Base-by-base conservation (phyloP, 2,797 vertebrate genomes). In the Anas bahamensis region DNA sequence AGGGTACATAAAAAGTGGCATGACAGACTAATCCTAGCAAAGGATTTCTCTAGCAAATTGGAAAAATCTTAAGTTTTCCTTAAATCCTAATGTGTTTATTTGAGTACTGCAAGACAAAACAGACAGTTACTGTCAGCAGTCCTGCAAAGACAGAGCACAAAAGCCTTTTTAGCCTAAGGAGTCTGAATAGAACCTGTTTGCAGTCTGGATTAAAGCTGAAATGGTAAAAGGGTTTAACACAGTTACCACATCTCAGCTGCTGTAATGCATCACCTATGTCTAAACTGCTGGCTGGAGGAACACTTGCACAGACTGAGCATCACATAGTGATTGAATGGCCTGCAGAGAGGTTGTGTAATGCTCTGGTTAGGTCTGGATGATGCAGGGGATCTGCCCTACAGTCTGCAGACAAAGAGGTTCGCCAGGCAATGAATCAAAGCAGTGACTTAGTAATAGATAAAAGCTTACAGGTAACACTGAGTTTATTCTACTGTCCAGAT, bases 301-400 rank as follows among this genome's bases (percentile, higher is more conserved):
- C 19, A 11, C 4, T 75, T 83, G 18, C 7, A 55, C 13, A 52
- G 37, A 24, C 17, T 44, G n/a, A 83, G 23, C 4, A n/a, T n/a
- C 0, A 0, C 1, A 1, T 42, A 19, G 39, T 31, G 28, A 24
- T 53, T 29, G 3, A 39, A 50, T 1, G 4, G 29, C 13, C 28
- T 17, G 23, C 13, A 37, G 46, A 57, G n/a, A 53, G 12, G 5
- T 35, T 39, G 9, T 44, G 15, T 14, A 11, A 1, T 29, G 21
- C 29, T 83, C 65, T 74, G 16, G 7, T 26, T 44, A 41, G 44
- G 11, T 63, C 4, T 77, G 37, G 46, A 17, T 24, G 64, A 42
- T 60, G 17, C 6, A 19, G 31, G 7, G 7, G 17, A 57, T 4
- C 4, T 86, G 14, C 10, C 12, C 18, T 56, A 35, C 15, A 39